Percentiles rank a stretch among this genome's conserved stretches.
Conservation (phyloP, 2,888 invertebrate species). For the Agrochola macilenta region DNA sequence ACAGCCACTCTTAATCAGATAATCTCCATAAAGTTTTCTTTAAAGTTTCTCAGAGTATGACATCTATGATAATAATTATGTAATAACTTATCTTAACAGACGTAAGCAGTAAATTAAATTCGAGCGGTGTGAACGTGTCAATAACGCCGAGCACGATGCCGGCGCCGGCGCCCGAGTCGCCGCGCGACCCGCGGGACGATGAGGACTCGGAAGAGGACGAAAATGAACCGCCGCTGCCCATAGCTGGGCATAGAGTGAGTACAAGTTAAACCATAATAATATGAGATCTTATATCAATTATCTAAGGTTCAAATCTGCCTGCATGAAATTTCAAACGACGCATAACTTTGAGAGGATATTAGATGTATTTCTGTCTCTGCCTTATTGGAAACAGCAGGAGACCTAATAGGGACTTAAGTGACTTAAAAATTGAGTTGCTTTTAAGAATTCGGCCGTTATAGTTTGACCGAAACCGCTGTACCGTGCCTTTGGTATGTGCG, state of each 20-base stretch:
- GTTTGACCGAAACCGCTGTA: no score
- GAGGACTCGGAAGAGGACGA: slow-evolving; percentile 92
- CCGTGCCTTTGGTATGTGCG: no score
- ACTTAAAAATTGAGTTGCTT: no score
- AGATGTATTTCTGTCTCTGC: no score
- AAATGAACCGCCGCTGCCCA: slow-evolving; percentile 91
- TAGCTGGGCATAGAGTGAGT: slow-evolving; percentile 93
- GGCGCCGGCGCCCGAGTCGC: slow-evolving; percentile 86
- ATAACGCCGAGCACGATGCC: slow-evolving; percentile 91
- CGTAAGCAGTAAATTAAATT: slow-evolving; percentile 90
- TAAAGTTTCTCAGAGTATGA: not conserved
- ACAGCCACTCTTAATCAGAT: not conserved
- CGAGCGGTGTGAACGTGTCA: slow-evolving; percentile 87
- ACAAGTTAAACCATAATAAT: not conserved
- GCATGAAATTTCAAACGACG: no score
- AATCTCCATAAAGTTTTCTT: not conserved
- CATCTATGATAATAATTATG: not conserved
- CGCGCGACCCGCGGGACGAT: slow-evolving; percentile 85
- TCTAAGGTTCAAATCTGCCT: no score
- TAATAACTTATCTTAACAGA: slow-evolving; percentile 69
- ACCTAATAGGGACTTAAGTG: no score
- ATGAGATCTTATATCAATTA: not conserved
- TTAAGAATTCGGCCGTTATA: no score
- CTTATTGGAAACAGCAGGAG: no score
- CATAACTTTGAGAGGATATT: no score